These are phyloP conservation scores for Sandelia bainsii DNA, from an alignment of 2,797 vertebrate species.

Conservation along the genomic window DNA sequence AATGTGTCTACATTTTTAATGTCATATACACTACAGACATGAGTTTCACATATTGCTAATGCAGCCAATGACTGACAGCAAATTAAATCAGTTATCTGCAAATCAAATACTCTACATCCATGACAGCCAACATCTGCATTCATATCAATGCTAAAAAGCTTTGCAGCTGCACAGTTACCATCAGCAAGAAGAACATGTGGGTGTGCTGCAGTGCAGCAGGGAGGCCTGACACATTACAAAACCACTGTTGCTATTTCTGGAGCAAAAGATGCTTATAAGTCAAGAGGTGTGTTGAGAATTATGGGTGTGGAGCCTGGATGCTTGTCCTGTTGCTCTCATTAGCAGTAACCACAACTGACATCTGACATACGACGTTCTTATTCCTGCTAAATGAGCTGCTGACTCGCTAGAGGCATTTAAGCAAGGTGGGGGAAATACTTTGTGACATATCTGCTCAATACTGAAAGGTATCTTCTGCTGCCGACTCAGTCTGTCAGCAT, in stretches of 20 bases:
- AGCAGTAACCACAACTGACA: slow-evolving; percentile 25
- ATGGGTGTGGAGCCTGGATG: slow-evolving; percentile 37
- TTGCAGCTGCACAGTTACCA: slow-evolving; percentile 45
- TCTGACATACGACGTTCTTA: slow-evolving; percentile 28
- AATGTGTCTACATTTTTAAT: neutral
- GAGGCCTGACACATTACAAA: slow-evolving; percentile 67
- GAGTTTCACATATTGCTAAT: slow-evolving; percentile 1
- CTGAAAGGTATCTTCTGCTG: slow-evolving; percentile 16
- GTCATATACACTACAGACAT: neutral
- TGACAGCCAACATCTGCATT: slow-evolving; percentile 22
- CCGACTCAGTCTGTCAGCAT: neutral
- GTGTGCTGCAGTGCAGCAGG: slow-evolving; percentile 77
- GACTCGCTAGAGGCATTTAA: slow-evolving; percentile 2
- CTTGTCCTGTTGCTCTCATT: slow-evolving; percentile 44
- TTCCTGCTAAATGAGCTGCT: slow-evolving; percentile 27
- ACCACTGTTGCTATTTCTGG: slow-evolving; percentile 67
- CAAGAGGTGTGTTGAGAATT: slow-evolving; percentile 43
- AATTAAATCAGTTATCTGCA: slow-evolving; percentile 10
- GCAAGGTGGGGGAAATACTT: neutral
- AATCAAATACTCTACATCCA: slow-evolving; percentile 22
- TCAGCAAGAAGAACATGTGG: slow-evolving; percentile 54
- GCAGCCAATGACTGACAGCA: neutral
- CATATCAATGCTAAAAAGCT: slow-evolving; percentile 48
- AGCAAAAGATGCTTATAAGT: slow-evolving; percentile 42
- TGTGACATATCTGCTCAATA: too few relatives aligned